Evolutionary conservation across 1,140 invertebrate species (phyloP).

Genomic region (Drosophila ercepeae): DNA sequence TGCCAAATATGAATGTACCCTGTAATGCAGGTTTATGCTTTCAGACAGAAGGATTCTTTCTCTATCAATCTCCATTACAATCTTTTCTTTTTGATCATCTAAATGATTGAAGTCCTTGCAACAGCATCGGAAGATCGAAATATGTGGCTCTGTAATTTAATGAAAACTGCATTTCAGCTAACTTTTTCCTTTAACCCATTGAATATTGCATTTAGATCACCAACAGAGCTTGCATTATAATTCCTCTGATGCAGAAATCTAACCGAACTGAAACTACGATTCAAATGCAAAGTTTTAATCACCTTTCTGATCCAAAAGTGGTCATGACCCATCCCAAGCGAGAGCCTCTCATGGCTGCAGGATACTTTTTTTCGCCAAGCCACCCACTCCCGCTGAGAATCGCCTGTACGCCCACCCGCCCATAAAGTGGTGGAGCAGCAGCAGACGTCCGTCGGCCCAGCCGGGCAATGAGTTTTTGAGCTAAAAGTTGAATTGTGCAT

Average conservation of each 20-base stretch:
- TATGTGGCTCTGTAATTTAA: too few relatives aligned
- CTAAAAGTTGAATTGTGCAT: constrained; percentile 82
- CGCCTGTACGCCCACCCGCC: constrained; percentile 4
- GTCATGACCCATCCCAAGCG: constrained; percentile 22
- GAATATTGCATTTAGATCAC: neutral
- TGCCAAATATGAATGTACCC: too few relatives aligned
- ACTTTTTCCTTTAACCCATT: too few relatives aligned
- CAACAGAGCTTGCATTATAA: neutral
- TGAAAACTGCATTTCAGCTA: too few relatives aligned
- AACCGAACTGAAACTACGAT: constrained; percentile 1
- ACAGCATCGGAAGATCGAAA: too few relatives aligned
- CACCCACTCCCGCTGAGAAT: constrained; percentile 9
- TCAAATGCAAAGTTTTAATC: constrained; percentile 39
- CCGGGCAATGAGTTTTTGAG: constrained; percentile 78
- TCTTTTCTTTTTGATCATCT: too few relatives aligned
- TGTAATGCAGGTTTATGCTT: too few relatives aligned
- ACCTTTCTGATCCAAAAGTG: constrained; percentile 41
- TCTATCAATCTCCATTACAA: too few relatives aligned
- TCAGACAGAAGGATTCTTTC: too few relatives aligned
- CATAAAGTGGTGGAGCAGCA: constrained; percentile 9
- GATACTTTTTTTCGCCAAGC: constrained; percentile 57
- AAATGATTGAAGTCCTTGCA: too few relatives aligned
- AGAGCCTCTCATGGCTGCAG: constrained; percentile 59
- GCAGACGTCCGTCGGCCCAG: constrained; percentile 16
- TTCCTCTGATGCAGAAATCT: constrained; percentile 4